Evolutionary conservation across 2,888 invertebrate genomes (phyloP).

Genomic region (Tinea trinotella): DNA sequence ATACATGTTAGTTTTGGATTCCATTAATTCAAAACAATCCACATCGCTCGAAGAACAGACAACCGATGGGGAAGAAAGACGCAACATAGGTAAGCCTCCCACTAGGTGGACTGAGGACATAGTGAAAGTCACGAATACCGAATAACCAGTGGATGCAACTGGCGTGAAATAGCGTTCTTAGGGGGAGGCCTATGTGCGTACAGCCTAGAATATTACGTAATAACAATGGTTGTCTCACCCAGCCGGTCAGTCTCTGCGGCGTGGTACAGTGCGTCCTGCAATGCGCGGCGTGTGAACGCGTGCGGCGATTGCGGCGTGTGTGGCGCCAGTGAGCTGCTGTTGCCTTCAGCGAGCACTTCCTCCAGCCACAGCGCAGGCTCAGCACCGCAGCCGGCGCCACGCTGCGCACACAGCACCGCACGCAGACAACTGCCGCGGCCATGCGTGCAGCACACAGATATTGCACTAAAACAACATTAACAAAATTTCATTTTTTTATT

Average conservation of each 20-base stretch:
- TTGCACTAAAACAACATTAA: conserved; percentile 79
- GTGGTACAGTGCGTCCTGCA: conserved; percentile 96
- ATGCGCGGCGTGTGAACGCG: conserved; percentile 82
- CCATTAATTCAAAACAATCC: no score
- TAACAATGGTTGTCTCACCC: no score
- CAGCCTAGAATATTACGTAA: no score
- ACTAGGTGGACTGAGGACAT: no score
- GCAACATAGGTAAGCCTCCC: no score
- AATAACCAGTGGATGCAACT: no score
- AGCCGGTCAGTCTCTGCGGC: conserved; percentile 93
- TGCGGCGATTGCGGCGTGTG: conserved; percentile 43
- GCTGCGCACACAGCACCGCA: conserved; percentile 81
- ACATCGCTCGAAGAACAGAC: no score
- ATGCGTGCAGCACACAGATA: conserved; percentile 91
- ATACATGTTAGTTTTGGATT: no score
- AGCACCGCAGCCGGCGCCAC: conserved; percentile 71
- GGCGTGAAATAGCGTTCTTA: no score
- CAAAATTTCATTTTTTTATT: not conserved
- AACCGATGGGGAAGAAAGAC: no score
- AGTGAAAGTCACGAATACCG: no score
- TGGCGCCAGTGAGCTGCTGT: conserved; percentile 45
- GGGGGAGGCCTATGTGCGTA: no score
- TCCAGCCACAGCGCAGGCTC: conserved; percentile 86
- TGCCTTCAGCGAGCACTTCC: conserved; percentile 90
- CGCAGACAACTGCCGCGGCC: conserved; percentile 86